Percentiles rank a stretch among this genome's conserved stretches.
Evolutionary conservation across 2,888 invertebrate genomes (phyloP).

Genomic region (Coenonympha arcania): DNA sequence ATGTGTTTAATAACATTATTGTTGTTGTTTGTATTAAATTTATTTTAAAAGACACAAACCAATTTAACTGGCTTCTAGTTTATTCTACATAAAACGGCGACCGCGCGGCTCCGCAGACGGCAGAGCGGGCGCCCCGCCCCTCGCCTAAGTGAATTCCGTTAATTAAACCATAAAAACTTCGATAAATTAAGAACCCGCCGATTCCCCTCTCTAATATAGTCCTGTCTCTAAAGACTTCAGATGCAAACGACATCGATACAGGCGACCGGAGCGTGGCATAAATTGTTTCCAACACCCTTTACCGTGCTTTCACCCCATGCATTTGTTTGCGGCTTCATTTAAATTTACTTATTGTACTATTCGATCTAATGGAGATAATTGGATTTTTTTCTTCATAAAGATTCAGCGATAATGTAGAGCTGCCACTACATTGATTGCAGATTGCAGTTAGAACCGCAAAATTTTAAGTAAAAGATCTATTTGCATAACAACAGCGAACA

Average conservation of each 20-base stretch:
- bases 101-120: constrained; percentile 39
- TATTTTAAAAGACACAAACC: background rate
- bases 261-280: constrained; percentile 49
- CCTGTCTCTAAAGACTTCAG: constrained; percentile 61
- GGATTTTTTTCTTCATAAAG: constrained; percentile 41
- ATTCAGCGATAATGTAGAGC: constrained; percentile 36
- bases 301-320: constrained; percentile 41
- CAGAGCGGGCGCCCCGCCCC: constrained; percentile 33
- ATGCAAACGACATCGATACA: constrained; percentile 71
- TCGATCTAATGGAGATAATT: constrained; percentile 36
- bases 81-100: constrained; percentile 52
- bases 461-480: too few species aligned
- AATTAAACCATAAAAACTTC: constrained; percentile 77
- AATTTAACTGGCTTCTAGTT: background rate
- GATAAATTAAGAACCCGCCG: constrained; percentile 75
- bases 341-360: constrained; percentile 52
- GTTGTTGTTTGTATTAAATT: too few species aligned
- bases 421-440: too few species aligned
- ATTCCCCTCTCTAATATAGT: constrained; percentile 71
- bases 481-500: too few species aligned
- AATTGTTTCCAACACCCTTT: constrained; percentile 48
- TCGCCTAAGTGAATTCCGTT: constrained; percentile 74
- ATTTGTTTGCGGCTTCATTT: constrained; percentile 64
- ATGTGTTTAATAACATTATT: background rate
- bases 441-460: too few species aligned